phyloP scores from a whole-genome alignment of 2,113 vertebrate genomes.

The Gobius niger region DNA sequence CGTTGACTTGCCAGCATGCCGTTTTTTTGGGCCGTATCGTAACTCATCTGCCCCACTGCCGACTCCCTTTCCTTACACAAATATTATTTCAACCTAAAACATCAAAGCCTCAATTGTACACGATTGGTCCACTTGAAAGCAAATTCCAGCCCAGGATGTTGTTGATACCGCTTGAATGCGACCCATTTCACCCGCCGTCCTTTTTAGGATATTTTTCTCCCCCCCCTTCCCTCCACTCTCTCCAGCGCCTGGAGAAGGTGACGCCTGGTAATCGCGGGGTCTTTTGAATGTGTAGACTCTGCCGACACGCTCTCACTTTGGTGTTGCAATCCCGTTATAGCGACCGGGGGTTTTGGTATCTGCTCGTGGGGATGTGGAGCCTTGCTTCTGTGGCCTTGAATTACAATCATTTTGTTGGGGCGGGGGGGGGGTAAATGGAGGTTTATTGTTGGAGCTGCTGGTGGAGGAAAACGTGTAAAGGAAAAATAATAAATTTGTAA shows the following conservation, averaged over 20 bases:
- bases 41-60: too few species aligned
- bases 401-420: slow-evolving; percentile 63
- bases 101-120: too few species aligned
- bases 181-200: slow-evolving; percentile 19
- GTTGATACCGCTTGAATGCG: too few species aligned
- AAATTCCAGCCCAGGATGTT: too few species aligned
- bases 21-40: too few species aligned
- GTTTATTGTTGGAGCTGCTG: slow-evolving; percentile 48
- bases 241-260: slow-evolving; percentile 58
- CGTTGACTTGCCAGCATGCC: too few species aligned
- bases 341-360: slow-evolving; percentile 65
- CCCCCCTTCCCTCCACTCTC: slow-evolving; percentile 48
- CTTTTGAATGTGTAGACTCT: slow-evolving; percentile 74
- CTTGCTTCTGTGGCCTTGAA: slow-evolving; percentile 77
- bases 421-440: slow-evolving; percentile 3
- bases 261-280: slow-evolving; percentile 67
- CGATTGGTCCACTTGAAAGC: too few species aligned
- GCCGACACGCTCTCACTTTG: slow-evolving; percentile 71
- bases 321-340: slow-evolving; percentile 72
- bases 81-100: too few species aligned
- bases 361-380: slow-evolving; percentile 67
- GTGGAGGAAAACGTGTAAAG: slow-evolving; percentile 42
- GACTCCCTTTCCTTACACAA: too few species aligned
- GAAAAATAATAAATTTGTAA: slow-evolving; percentile 58
- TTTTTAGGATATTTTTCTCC: slow-evolving; percentile 25